Evolutionary conservation across 2,113 vertebrate genomes (phyloP), one percentile per base, ranked within the genome.

Genomic region (Cervus canadensis): DNA sequence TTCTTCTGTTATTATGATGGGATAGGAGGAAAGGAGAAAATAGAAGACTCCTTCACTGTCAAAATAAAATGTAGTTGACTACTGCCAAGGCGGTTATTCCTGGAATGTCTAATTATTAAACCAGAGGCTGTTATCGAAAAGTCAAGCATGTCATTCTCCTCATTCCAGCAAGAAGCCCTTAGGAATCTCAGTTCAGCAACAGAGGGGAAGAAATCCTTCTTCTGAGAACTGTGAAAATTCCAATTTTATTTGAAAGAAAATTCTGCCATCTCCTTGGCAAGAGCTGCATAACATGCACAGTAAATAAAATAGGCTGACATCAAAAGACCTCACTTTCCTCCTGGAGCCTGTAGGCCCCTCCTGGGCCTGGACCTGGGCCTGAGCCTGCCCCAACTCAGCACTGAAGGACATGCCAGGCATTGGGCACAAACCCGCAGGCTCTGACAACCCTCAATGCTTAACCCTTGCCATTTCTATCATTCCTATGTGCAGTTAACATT

Each of bases 241-340:
- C 67, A 26, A 30, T 57, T 88, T 96, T 54, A 87, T 87, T 89
- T 95, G 71, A 95, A 97, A 95, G 94, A 93, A 95, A 84, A 96
- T 50, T 59, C 71, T 96, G 93, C 94, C 89, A 93, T 89, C 71
- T 98, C 93, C 91, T 95, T 97, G 96, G 79, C 85, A 95, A 90
- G 79, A 92, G 74, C 36, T 85, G 52, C 26, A 85, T 7, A 74
- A 36, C 95, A 83, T 3, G 40, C 13, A 43, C 0, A 79, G 6
- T 26, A 62, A 93, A 50, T 48, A 96, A 96, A 92, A 62, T 25
- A 40, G 9, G 30, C 10, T 54, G 40, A 81, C 25, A 50, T 21
- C 7, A 33, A 45, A n/a, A 3, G 15, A 7, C 7, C 30, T 50
- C 11, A 4, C 5, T n/a, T 43, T 96, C 30, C 56, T 71, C 19